These are phyloP conservation scores for Oreochromis tanganicae DNA, from an alignment of 2,113 vertebrate species.

Conservation along the genomic window DNA sequence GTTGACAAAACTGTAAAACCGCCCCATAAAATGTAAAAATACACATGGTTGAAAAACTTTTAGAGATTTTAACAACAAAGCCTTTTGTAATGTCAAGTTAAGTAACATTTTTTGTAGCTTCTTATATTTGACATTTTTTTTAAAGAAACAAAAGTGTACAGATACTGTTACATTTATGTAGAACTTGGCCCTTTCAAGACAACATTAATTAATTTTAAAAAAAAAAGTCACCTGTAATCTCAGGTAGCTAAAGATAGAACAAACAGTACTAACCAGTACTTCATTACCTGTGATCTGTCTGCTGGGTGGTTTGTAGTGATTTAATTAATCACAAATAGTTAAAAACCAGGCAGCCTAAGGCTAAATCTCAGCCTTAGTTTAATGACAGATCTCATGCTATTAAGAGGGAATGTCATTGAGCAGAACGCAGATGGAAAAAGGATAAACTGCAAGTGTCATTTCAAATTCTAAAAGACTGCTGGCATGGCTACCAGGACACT, in stretches of 20 bases:
- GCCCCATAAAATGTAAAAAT: neutral
- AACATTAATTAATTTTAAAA: fast-evolving
- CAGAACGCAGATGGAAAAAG: too few species aligned
- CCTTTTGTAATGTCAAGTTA: neutral
- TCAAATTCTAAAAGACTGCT: too few species aligned
- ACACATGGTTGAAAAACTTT: neutral
- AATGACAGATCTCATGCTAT: neutral
- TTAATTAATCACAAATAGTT: neutral
- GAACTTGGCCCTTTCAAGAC: neutral
- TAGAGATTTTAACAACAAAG: neutral
- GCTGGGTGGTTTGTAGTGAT: neutral
- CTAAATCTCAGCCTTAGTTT: neutral
- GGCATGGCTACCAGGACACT: neutral
- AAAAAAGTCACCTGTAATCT: neutral
- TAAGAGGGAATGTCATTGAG: neutral
- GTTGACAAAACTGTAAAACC: neutral
- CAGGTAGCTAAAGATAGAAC: neutral
- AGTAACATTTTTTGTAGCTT: neutral
- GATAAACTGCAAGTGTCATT: too few species aligned
- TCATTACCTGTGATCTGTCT: neutral
- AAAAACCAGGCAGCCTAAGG: neutral
- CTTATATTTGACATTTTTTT: neutral
- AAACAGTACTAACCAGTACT: neutral
- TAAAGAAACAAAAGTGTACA: neutral
- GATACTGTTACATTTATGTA: neutral